Conservation (phyloP, 2,888 invertebrate genomes). For the Eumerus sabulonum region DNA sequence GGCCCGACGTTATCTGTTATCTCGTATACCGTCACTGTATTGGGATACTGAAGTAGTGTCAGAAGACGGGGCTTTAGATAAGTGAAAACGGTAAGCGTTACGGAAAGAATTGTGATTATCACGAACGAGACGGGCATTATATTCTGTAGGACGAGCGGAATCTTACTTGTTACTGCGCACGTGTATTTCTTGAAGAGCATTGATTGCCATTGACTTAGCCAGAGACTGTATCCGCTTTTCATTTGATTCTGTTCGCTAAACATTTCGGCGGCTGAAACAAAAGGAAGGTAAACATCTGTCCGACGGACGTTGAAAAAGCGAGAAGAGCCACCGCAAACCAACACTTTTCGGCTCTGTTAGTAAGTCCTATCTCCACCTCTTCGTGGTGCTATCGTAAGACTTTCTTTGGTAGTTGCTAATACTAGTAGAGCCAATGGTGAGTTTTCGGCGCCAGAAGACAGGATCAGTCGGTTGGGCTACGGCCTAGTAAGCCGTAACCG, state of each 20-base stretch:
- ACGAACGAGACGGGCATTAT: slow-evolving; percentile 85
- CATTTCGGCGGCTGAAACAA: slow-evolving; percentile 70
- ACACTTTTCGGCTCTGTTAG: no score
- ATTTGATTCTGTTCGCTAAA: slow-evolving; percentile 72
- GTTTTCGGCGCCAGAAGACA: no score
- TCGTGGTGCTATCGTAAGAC: no score
- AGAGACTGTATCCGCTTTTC: slow-evolving; percentile 75
- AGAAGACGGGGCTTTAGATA: slow-evolving; percentile 80
- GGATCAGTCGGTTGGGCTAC: no score
- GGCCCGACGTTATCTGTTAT: not conserved
- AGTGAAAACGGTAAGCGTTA: slow-evolving; percentile 77
- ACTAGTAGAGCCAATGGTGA: no score
- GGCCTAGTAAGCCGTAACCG: no score
- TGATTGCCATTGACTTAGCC: slow-evolving; percentile 83
- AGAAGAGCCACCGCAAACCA: no score
- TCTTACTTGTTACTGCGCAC: slow-evolving; percentile 84
- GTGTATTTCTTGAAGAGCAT: slow-evolving; percentile 84
- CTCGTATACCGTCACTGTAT: slow-evolving; percentile 73
- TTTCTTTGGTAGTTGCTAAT: no score
- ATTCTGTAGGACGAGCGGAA: slow-evolving; percentile 83
- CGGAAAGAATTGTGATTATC: slow-evolving; percentile 83
- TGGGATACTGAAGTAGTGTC: slow-evolving; percentile 72
- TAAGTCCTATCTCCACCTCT: no score
- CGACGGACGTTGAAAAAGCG: no score
- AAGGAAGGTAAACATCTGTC: no score